A percentile compares a stretch with the other conserved stretches of the same genome.
Evolutionary conservation across 2,113 vertebrate genomes (phyloP).

Genomic region (Columba janthina): DNA sequence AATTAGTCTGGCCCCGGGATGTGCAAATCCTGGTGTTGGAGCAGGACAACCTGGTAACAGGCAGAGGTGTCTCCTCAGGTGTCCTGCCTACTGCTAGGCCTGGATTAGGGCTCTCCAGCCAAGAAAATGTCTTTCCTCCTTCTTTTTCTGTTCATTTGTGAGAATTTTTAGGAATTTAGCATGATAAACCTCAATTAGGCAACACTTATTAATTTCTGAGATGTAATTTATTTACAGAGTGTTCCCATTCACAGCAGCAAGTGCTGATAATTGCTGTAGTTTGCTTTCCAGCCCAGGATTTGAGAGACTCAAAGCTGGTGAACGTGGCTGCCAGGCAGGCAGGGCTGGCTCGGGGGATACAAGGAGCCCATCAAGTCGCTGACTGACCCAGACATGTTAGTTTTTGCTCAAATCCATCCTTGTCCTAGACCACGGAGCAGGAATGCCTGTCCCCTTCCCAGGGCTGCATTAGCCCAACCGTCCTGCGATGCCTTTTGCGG

Average conservation of each 20-base stretch:
- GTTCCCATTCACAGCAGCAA: background rate
- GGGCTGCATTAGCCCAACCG: background rate
- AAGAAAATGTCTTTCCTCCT: background rate
- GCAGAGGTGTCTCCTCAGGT: background rate
- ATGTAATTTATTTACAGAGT: background rate
- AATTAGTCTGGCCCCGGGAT: background rate
- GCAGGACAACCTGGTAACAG: fast-evolving
- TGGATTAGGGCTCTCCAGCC: background rate
- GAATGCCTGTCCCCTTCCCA: background rate
- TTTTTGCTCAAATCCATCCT: background rate
- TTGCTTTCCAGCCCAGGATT: background rate
- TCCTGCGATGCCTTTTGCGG: fast-evolving
- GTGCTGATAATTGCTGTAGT: background rate
- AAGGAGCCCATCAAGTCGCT: background rate
- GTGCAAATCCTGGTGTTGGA: background rate
- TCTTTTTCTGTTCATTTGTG: background rate
- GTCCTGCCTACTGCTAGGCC: background rate
- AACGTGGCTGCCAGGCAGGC: background rate
- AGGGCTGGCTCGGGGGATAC: background rate
- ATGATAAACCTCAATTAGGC: constrained; percentile 10
- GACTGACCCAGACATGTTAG: background rate
- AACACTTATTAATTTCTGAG: background rate
- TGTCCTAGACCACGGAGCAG: background rate
- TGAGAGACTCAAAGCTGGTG: background rate
- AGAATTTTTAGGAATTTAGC: background rate